Conservation (phyloP, 2,797 vertebrate species). For the Acestrorhynchus altus region DNA sequence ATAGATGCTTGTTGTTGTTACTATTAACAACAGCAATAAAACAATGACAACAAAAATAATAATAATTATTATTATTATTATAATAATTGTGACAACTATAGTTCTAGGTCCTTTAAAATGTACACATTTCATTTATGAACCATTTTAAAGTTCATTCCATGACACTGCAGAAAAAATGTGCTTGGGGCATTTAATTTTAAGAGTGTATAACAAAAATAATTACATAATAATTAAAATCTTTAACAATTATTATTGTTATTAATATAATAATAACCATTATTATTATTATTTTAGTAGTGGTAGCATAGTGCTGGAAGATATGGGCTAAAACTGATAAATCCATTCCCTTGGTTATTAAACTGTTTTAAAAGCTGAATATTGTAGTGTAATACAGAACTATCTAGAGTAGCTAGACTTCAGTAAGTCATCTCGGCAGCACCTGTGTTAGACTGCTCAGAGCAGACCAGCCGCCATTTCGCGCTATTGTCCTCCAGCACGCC, state of each 20-base stretch:
- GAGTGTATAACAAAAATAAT: background rate
- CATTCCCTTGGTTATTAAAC: background rate
- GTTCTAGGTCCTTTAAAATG: no score
- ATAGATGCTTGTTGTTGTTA: no score
- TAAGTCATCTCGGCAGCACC: background rate
- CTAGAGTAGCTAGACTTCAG: background rate
- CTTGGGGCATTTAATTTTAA: no score
- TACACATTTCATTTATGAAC: no score
- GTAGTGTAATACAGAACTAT: background rate
- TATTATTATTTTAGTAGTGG: background rate
- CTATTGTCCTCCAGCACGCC: slow-evolving; percentile 36
- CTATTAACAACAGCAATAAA: background rate
- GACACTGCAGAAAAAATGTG: no score
- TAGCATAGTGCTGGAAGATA: no score
- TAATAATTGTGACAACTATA: no score
- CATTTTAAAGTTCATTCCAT: no score
- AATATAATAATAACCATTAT: background rate
- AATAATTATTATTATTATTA: slow-evolving; percentile 9
- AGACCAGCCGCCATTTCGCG: background rate
- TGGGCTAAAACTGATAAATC: background rate
- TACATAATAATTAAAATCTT: background rate
- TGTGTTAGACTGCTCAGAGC: background rate
- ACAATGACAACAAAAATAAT: slow-evolving; percentile 15
- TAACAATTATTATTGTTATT: background rate
- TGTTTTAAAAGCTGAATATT: background rate